These are phyloP conservation scores for Drosophila incognita DNA, from an alignment of 2,888 invertebrate genomes.

Conservation along the genomic window DNA sequence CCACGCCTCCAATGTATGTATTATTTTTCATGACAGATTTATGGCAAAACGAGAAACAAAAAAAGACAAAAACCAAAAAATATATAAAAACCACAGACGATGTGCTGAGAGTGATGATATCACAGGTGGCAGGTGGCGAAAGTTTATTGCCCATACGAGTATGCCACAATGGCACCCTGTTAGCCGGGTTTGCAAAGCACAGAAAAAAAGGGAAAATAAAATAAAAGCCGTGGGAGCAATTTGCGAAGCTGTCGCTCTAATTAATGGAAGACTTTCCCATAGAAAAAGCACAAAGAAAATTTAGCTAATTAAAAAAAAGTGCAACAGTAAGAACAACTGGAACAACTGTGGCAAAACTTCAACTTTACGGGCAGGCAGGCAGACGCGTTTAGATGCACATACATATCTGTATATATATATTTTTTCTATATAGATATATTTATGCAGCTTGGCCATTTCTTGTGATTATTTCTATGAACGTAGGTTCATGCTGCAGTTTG, in stretches of 20 bases:
- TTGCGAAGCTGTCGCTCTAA: conserved; percentile 58
- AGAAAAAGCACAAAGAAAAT: conserved; percentile 71
- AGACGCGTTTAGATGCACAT: conserved; percentile 20
- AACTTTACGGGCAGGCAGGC: conserved; percentile 42
- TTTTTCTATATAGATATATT: conserved; percentile 9
- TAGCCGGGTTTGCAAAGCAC: conserved; percentile 13
- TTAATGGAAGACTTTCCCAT: conserved; percentile 69
- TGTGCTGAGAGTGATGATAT: conserved; percentile 51
- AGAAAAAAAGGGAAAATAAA: conserved; percentile 2
- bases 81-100: conserved; percentile 55
- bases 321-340: conserved; percentile 27
- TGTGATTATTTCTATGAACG: conserved; percentile 70
- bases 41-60: conserved; percentile 45
- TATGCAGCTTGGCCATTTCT: conserved; percentile 57
- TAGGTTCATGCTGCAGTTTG: conserved; percentile 61
- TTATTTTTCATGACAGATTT: conserved; percentile 69
- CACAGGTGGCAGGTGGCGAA: conserved; percentile 59
- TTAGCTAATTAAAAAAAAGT: conserved; percentile 73
- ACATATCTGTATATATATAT: neutral
- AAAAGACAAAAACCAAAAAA: conserved; percentile 9
- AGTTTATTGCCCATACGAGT: conserved; percentile 55
- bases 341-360: conserved; percentile 18
- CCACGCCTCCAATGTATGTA: conserved; percentile 4
- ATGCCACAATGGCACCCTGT: conserved; percentile 14
- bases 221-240: conserved; percentile 22